These are phyloP conservation scores for Dasypolia templi DNA, from an alignment of 2,888 invertebrate genomes.

Conservation along the genomic window DNA sequence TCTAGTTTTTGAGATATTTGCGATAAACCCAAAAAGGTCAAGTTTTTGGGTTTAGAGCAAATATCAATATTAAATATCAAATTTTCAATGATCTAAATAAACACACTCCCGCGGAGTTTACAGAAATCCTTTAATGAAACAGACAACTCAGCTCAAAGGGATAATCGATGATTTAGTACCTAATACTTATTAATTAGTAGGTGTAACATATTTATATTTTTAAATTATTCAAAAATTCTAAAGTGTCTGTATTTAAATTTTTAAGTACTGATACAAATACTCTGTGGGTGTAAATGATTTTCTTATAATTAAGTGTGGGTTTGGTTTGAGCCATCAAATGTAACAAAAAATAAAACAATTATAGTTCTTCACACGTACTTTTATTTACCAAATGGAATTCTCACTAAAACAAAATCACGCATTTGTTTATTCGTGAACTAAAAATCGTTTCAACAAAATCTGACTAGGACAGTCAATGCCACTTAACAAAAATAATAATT, in stretches of 20 bases:
- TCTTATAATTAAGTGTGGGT: constrained; percentile 27
- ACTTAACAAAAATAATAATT: constrained; percentile 64
- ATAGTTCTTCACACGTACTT: constrained; percentile 75
- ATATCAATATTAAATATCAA: too few species aligned
- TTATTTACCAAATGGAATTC: constrained; percentile 82
- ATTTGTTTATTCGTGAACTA: constrained; percentile 74
- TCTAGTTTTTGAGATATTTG: too few species aligned
- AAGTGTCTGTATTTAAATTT: constrained; percentile 14
- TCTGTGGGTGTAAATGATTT: constrained; percentile 45
- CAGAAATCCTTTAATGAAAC: too few species aligned
- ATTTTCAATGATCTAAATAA: too few species aligned
- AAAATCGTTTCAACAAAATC: constrained; percentile 75
- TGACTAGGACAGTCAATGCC: constrained; percentile 83
- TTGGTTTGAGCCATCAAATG: constrained; percentile 34
- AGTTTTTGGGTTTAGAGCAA: too few species aligned
- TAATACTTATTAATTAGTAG: constrained; percentile 24
- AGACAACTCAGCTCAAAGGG: background rate
- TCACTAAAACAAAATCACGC: constrained; percentile 86
- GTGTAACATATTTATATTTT: constrained; percentile 22
- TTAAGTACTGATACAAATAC: constrained; percentile 23
- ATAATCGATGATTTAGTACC: constrained; percentile 4
- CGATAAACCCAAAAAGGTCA: too few species aligned
- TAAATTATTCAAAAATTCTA: background rate
- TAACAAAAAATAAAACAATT: constrained; percentile 69
- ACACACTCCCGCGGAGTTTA: background rate